These are phyloP conservation scores for Aporophyla lueneburgensis DNA, from an alignment of 2,888 invertebrate species.

Conservation along the genomic window DNA sequence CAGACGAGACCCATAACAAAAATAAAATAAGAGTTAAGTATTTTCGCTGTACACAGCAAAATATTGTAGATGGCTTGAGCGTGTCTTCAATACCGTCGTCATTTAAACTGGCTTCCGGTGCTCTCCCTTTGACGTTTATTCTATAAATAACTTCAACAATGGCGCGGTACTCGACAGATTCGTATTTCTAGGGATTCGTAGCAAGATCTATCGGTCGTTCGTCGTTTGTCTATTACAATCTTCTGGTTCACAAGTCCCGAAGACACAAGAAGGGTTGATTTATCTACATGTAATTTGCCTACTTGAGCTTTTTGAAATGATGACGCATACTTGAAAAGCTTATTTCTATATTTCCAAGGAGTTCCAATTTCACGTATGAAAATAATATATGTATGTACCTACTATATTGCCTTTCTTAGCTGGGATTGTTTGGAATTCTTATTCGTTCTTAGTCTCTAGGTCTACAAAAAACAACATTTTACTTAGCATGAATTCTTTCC, in stretches of 20 bases:
- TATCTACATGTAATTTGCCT: background rate
- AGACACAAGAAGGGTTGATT: background rate
- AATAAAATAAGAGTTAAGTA: constrained; percentile 5
- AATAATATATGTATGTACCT: background rate
- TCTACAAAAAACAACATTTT: background rate
- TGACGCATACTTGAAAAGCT: background rate
- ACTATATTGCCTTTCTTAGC: background rate
- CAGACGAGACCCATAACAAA: background rate
- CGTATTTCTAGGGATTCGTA: constrained; percentile 27
- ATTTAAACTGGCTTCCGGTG: constrained; percentile 29
- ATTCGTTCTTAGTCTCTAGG: background rate
- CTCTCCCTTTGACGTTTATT: constrained; percentile 40
- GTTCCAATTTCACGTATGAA: background rate
- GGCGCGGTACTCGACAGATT: constrained; percentile 23
- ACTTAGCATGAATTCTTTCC: background rate
- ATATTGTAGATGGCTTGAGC: constrained; percentile 5
- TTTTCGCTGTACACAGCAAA: constrained; percentile 7
- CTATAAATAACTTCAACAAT: constrained; percentile 47
- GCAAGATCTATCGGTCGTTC: constrained; percentile 12
- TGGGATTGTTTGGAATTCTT: background rate
- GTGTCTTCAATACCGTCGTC: constrained; percentile 26
- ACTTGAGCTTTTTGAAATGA: background rate
- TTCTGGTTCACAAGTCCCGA: background rate
- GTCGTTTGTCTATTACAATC: constrained; percentile 12
- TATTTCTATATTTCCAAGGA: background rate